Evolutionary conservation across 1,140 invertebrate species (phyloP), one percentile per base, ranked within the genome.

Genomic region (Thrips palmi): DNA sequence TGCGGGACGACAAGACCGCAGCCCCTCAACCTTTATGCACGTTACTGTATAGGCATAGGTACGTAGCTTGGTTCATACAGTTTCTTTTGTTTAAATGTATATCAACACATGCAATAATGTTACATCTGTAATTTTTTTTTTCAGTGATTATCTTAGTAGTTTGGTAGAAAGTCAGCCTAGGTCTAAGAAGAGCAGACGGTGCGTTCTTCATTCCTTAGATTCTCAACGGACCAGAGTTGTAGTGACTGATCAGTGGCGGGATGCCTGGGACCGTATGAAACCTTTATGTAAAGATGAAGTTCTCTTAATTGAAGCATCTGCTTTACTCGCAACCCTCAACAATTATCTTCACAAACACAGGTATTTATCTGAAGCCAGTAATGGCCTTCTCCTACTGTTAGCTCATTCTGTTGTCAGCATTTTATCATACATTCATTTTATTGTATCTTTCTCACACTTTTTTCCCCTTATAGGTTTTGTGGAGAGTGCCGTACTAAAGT

Each of bases 401-500:
- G n/a, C n/a, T n/a, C n/a, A n/a, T n/a, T n/a, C n/a, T n/a, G n/a
- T n/a, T n/a, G n/a, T n/a, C n/a, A n/a, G n/a, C n/a, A n/a, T n/a
- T n/a, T n/a, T n/a, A n/a, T n/a, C n/a, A n/a, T n/a, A n/a, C n/a
- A n/a, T n/a, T n/a, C n/a, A n/a, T n/a, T n/a, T n/a, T n/a, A n/a
- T n/a, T n/a, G n/a, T n/a, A n/a, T n/a, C n/a, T n/a, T n/a, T n/a
- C n/a, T n/a, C n/a, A n/a, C n/a, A n/a, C n/a, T n/a, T n/a, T n/a
- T n/a, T n/a, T n/a, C n/a, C 41, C 4, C 39, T 54, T 49, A 12
- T 44, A 73, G 86, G 50, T 92, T 92, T 60, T 92, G 86, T 54
- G 71, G 73, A 1, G 87, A 91, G 55, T 93, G 87, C 53, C 77
- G 85, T 40, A 83, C 83, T 41, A 93, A 91, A 65, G 85, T 92